Base-by-base conservation (phyloP, 2,888 invertebrate species). In the Chymomyza procnemis region DNA sequence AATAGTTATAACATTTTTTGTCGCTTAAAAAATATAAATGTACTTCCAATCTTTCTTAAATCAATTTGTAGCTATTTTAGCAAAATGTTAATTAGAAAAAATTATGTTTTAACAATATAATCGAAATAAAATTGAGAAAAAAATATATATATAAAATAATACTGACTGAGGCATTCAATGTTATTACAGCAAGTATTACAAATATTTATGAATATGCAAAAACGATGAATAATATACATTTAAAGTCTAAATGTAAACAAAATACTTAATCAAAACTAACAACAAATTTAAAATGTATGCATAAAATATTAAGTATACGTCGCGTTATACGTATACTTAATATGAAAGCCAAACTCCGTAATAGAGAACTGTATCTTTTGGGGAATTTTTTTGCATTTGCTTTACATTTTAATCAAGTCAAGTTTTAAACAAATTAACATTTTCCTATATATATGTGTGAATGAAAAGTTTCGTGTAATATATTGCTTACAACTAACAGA, bases 131-230 rank as follows among this genome's bases (percentile, higher is more conserved):
- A 54, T 48, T 52, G 34, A 47, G 9, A 67, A 62, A 14, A 64
- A 54, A 75, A 61, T 67, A 55, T 52, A 66, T 48, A 64, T 75
- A 64, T n/a, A n/a, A 26, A 26, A 26, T 26, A 67, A 71, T 88
- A 88, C 89, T 88, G 87, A 84, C 87, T 88, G 89, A 85, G 89
- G 89, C 88, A 88, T 84, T 80, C 79, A 87, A 87, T 78, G 78
- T 16, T 84, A 84, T 71, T 61, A 76, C 68, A 71, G 72, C 69
- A 81, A 84, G 75, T 76, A 80, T 70, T 79, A 71, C 52, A 64
- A 64, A 50, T 34, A 64, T 67, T 61, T 55, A 60, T 63, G 66
- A 57, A 66, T 64, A 66, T 68, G 66, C 64, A 67, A 57, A 73
- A 26, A 4, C 3, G 26, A 4, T 69, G 70, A 62, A 68, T 66